phyloP scores from a whole-genome alignment of 2,797 vertebrate genomes.

The Sebastes vulpes region DNA sequence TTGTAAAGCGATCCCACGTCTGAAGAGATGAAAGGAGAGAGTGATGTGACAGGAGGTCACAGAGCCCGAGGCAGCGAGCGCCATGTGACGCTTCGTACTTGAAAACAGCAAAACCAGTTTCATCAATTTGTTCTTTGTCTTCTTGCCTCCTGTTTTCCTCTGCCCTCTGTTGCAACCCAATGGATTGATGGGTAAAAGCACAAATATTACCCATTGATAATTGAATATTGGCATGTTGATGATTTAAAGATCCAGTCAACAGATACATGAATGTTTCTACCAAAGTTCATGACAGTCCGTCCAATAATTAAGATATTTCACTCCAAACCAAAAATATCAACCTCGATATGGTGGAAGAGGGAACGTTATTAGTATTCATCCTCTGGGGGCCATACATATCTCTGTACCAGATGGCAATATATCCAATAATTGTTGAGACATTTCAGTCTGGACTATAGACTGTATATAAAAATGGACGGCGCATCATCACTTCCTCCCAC shows the following conservation, averaged over 20 bases:
- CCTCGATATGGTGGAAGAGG: background rate
- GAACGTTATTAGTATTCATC: background rate
- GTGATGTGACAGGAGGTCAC: conserved; percentile 34
- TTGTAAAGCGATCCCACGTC: conserved; percentile 15
- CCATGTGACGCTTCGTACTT: background rate
- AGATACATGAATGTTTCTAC: background rate
- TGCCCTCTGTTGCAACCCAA: conserved; percentile 12
- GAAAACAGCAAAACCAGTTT: background rate
- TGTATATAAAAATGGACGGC: too few relatives aligned
- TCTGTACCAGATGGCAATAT: too few relatives aligned
- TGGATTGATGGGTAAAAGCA: background rate
- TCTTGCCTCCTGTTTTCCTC: conserved; percentile 51
- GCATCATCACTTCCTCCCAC: too few relatives aligned
- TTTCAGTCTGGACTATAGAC: background rate
- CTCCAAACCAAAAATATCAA: background rate
- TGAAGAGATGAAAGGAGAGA: conserved; percentile 33
- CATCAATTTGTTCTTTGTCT: conserved; percentile 31
- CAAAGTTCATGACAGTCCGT: background rate
- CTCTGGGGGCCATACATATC: too few relatives aligned
- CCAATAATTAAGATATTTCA: background rate
- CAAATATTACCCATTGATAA: background rate
- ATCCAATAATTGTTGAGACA: background rate
- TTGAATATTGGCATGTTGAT: background rate
- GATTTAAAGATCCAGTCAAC: background rate
- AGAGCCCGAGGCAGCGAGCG: conserved; percentile 1